phyloP scores from a whole-genome alignment of 1,140 invertebrate species.

The Drosophila chauvacae region DNA sequence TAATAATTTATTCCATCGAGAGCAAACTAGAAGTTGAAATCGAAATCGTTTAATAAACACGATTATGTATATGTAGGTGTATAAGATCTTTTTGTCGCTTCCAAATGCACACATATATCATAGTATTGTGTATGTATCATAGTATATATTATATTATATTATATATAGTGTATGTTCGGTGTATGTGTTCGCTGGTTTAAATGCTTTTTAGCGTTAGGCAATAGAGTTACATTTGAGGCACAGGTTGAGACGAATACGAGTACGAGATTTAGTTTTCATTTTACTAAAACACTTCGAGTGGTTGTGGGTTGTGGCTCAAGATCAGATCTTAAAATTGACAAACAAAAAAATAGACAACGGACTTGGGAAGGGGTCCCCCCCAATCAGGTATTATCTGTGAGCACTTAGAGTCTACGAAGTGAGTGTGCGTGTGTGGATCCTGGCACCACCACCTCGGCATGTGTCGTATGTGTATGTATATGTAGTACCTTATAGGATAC shows the following conservation, averaged over 20 bases:
- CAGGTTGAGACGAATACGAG: slow-evolving; percentile 22
- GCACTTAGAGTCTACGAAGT: slow-evolving; percentile 26
- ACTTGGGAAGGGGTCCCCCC: background rate
- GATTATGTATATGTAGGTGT: slow-evolving; percentile 11
- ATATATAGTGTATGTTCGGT: slow-evolving; percentile 10
- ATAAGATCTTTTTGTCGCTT: slow-evolving; percentile 11
- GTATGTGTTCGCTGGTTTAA: slow-evolving; percentile 25
- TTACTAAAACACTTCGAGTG: background rate
- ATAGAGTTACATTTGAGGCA: slow-evolving; percentile 38
- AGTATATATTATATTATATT: too few species aligned
- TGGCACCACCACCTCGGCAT: slow-evolving; percentile 4
- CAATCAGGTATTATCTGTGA: slow-evolving; percentile 31
- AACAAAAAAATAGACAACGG: background rate
- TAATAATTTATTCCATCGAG: slow-evolving; percentile 39
- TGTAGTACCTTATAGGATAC: slow-evolving; percentile 30
- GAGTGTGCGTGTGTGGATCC: background rate
- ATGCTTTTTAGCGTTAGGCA: slow-evolving; percentile 37
- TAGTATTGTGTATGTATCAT: background rate
- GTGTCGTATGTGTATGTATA: slow-evolving; percentile 15
- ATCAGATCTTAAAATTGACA: slow-evolving; percentile 10
- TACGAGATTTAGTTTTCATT: background rate
- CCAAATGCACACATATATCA: slow-evolving; percentile 10
- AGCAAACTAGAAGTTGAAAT: slow-evolving; percentile 14
- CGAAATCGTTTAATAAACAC: slow-evolving; percentile 16
- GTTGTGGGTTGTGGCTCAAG: background rate